Evolutionary conservation across 2,888 invertebrate genomes (phyloP).

Genomic region (Latrodectus hesperus): DNA sequence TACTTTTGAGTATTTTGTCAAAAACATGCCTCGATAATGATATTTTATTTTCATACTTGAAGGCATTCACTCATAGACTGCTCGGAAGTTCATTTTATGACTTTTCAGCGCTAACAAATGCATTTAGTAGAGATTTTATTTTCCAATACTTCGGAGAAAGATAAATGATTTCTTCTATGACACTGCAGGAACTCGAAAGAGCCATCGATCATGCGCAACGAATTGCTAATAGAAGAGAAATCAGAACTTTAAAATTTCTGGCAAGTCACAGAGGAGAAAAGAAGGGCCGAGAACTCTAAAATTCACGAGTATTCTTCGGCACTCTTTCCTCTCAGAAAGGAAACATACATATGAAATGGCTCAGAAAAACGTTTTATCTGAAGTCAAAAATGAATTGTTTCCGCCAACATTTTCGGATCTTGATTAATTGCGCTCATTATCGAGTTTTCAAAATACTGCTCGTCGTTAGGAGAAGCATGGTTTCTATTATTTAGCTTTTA

Average conservation of each 20-base stretch:
- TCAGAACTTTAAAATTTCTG: slow-evolving; percentile 14
- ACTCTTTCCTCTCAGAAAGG: neutral
- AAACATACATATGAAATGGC: slow-evolving; percentile 7
- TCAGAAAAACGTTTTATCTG: slow-evolving; percentile 15
- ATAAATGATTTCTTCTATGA: slow-evolving; percentile 16
- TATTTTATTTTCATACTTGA: too few relatives aligned
- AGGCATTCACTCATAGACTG: too few relatives aligned
- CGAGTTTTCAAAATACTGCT: slow-evolving; percentile 14
- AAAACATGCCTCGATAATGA: too few relatives aligned
- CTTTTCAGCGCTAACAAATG: neutral
- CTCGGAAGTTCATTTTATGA: too few relatives aligned
- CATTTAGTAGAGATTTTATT: slow-evolving; percentile 6
- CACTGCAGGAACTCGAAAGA: slow-evolving; percentile 14
- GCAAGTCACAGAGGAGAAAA: neutral
- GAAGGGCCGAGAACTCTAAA: neutral
- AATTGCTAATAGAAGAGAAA: slow-evolving; percentile 27
- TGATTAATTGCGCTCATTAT: slow-evolving; percentile 58
- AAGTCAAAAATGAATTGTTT: slow-evolving; percentile 46
- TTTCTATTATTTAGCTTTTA: slow-evolving; percentile 60
- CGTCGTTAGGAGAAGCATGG: slow-evolving; percentile 31
- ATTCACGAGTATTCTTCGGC: neutral
- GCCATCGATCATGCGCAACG: slow-evolving; percentile 19
- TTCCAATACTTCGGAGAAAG: slow-evolving; percentile 9
- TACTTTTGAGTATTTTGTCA: too few relatives aligned
- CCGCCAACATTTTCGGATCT: slow-evolving; percentile 22